Base-by-base conservation (phyloP, 2,888 invertebrate genomes). In the Euplexia lucipara region DNA sequence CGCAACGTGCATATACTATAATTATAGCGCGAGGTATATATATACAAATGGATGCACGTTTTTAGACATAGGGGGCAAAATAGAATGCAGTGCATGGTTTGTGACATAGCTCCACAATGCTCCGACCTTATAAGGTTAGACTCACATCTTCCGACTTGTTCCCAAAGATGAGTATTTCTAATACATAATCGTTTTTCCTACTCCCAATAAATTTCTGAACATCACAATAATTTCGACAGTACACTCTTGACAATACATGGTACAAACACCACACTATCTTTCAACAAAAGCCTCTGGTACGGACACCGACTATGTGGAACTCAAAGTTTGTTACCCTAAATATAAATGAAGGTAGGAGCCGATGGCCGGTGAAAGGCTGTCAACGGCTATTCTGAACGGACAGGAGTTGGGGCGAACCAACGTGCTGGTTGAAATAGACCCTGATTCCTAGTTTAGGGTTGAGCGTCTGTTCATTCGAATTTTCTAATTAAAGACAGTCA, bases 351-450 rank as follows among this genome's bases (percentile, higher is more conserved):
- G 53, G 14, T 35, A 32, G 20, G 12, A 52, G 32, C 14, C 41
- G 20, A 34, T 45, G 39, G 18, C 5, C 53, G 37, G 18, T 72
- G 57, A 58, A 72, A 75, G 30, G 34, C 69, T 75, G 75, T 75
- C 75, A 75, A 14, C 10, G n/a, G 22, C 48, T 8, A 53, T 72
- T 62, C 26, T 53, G 20, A 49, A 10, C 10, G 6, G 30, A 4
- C 6, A 39, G 44, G 39, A 53, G 49, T 32, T 45, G 51, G 63
- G 56, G 16, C 37, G 14, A 3, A 18, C 16, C n/a, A 9, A 54
- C 20, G 14, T 37, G 32, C 10, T 34, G 9, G 18, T 26, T 34
- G 1, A 42, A 44, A 41, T 2, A 18, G 10, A 16, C 9, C 4
- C n/a, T 35, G 12, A 16, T n/a, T 47, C 26, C 12, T 14, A n/a